Percentiles rank a stretch among this genome's conserved stretches.
Conservation (phyloP, 2,888 invertebrate species). For the Aphodius sticticus region DNA sequence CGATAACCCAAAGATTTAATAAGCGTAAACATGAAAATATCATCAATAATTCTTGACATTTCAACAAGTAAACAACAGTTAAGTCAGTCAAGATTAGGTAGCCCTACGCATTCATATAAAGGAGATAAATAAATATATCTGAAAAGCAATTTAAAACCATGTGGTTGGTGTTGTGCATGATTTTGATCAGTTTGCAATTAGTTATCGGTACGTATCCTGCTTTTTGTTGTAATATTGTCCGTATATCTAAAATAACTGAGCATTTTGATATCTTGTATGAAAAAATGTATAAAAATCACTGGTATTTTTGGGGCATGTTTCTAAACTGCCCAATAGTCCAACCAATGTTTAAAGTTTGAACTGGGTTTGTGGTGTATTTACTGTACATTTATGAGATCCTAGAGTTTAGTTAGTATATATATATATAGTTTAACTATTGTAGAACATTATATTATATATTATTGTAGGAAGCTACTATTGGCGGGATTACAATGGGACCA, state of each 20-base stretch:
- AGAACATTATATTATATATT: too few species aligned
- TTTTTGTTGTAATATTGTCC: not conserved
- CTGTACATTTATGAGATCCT: too few species aligned
- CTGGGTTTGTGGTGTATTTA: too few species aligned
- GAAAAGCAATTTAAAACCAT: not conserved
- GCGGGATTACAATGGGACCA: not conserved
- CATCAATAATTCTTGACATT: not conserved
- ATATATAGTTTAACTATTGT: too few species aligned
- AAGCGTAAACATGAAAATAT: not conserved
- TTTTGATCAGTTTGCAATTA: not conserved
- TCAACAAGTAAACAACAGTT: not conserved
- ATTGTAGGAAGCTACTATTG: not conserved
- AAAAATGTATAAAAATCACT: too few species aligned
- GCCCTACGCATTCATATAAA: too few species aligned
- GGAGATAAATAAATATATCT: not conserved
- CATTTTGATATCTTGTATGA: too few species aligned
- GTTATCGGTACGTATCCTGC: not conserved
- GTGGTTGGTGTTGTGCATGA: not conserved
- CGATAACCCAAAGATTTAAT: not conserved
- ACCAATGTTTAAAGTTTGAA: too few species aligned
- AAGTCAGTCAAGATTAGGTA: not conserved
- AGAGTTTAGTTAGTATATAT: too few species aligned
- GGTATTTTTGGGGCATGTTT: too few species aligned
- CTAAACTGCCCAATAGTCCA: too few species aligned
- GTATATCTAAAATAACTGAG: not conserved